Base-by-base conservation (phyloP, 2,797 vertebrate genomes). In the Enteromius anoplus region DNA sequence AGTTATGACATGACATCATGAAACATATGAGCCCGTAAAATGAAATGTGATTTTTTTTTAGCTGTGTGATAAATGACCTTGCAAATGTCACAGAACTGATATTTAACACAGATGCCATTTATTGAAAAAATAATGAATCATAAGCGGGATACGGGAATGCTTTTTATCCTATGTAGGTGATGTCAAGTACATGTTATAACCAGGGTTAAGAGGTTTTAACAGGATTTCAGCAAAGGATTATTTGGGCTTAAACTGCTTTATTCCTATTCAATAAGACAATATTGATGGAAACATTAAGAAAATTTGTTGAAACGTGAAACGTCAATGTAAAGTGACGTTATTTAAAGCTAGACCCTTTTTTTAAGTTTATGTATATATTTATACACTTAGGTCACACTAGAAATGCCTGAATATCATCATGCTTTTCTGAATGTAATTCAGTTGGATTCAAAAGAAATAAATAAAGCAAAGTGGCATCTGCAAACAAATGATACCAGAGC, bases 201-300 rank as follows among this genome's bases (percentile, higher is more conserved):
- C 14, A 45, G 19, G 53, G 19, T 64, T 79, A 64, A 80, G 49
- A 15, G 10, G 23, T 60, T 86, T 83, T 29, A 70, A 49, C 45
- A n/a, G 70, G 60, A 79, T 79, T 85, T 47, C 32, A 85, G n/a
- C 1, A 29, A 64, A 37, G 34, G 37, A 84, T 77, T 81, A 76
- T 29, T 40, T 51, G 29, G 72, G 49, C 10, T 78, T 51, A 78
- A 72, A 45, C 17, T 29, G 34, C 15, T 58, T 29, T 65, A 47
- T 42, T 77, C 1, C 53, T 70, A 9, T 83, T 81, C 2, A 29
- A 19, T 42, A 19, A 69, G 62, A 82, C 60, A 68, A 47, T 73
- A 45, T 66, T 62, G 68, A 40, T 32, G 34, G 40, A 60, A 55
- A 40, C 10, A 49, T 47, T 17, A n/a, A 37, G 49, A 12, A 53